Conservation (phyloP, 1,140 invertebrate species). For the Drosophila parabipectinata region DNA sequence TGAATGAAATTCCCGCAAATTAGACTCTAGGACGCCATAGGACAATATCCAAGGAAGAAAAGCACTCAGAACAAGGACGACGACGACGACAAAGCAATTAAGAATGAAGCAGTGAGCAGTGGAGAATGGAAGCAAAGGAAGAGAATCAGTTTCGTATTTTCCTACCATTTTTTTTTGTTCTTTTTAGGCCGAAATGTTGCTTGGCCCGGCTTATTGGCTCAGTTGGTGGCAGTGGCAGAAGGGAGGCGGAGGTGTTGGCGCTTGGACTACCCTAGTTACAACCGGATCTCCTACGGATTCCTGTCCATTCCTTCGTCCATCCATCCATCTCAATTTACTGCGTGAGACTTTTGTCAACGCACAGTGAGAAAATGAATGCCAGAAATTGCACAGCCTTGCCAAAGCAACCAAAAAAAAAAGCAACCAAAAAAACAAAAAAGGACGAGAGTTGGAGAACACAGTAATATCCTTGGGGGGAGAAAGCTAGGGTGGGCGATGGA, state of each 20-base stretch:
- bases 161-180: constrained; percentile 5
- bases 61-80: constrained; percentile 6
- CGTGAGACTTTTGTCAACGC: constrained; percentile 62
- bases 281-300: neutral
- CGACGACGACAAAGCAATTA: constrained; percentile 45
- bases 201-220: constrained; percentile 39
- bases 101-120: constrained; percentile 14
- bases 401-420: neutral
- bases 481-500: neutral
- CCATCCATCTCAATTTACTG: constrained; percentile 64
- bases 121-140: neutral
- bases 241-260: neutral
- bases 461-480: neutral
- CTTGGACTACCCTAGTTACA: constrained; percentile 2
- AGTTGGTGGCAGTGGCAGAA: constrained; percentile 2
- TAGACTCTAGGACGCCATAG: neutral
- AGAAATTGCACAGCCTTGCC: constrained; percentile 10
- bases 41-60: neutral
- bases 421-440: neutral
- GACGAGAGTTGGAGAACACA: neutral
- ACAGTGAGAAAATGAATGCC: constrained; percentile 57
- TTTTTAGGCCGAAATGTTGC: constrained; percentile 24
- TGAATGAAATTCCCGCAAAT: neutral
- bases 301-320: constrained; percentile 24
- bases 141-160: constrained; percentile 21